Evolutionary conservation across 1,140 invertebrate genomes (phyloP).

Genomic region (Mycetomoellerius zeteki): DNA sequence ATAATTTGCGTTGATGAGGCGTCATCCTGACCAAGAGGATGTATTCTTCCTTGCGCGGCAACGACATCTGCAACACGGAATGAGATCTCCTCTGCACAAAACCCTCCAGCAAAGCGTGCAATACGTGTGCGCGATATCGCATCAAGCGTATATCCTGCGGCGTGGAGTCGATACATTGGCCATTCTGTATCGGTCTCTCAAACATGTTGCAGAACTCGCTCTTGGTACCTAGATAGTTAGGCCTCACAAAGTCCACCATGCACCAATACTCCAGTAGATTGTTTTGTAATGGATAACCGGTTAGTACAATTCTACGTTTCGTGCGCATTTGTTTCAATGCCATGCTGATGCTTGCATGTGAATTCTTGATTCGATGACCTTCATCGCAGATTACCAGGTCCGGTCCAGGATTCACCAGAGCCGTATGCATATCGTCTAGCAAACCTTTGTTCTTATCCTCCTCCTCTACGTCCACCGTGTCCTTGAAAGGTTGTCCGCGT

Average conservation of each 20-base stretch:
- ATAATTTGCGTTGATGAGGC: slow-evolving; percentile 94
- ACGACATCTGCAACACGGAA: slow-evolving; percentile 93
- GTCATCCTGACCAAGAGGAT: slow-evolving; percentile 96
- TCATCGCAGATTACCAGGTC: slow-evolving; percentile 98
- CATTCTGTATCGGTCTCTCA: slow-evolving; percentile 97
- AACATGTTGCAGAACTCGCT: slow-evolving; percentile 99
- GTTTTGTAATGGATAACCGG: slow-evolving; percentile 98
- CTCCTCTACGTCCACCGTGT: slow-evolving; percentile 87
- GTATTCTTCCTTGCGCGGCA: slow-evolving; percentile 97
- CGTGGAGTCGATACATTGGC: slow-evolving; percentile 97
- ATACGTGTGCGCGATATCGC: slow-evolving; percentile 95
- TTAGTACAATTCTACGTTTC: slow-evolving; percentile 95
- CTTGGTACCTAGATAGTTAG: slow-evolving; percentile 96
- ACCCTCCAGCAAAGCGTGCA: slow-evolving; percentile 95
- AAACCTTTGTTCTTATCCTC: slow-evolving; percentile 95
- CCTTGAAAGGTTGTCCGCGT: slow-evolving; percentile 84
- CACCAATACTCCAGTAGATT: slow-evolving; percentile 98
- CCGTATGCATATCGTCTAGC: slow-evolving; percentile 95
- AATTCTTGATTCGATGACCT: slow-evolving; percentile 98
- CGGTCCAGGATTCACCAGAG: slow-evolving; percentile 96
- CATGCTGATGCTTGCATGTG: slow-evolving; percentile 96
- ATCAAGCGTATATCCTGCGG: slow-evolving; percentile 96
- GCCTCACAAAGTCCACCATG: slow-evolving; percentile 98
- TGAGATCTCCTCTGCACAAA: slow-evolving; percentile 97
- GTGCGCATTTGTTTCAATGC: slow-evolving; percentile 97